Evolutionary conservation across 2,113 vertebrate genomes (phyloP), one percentile per base, ranked within the genome.

Genomic region (Stictonetta naevosa): DNA sequence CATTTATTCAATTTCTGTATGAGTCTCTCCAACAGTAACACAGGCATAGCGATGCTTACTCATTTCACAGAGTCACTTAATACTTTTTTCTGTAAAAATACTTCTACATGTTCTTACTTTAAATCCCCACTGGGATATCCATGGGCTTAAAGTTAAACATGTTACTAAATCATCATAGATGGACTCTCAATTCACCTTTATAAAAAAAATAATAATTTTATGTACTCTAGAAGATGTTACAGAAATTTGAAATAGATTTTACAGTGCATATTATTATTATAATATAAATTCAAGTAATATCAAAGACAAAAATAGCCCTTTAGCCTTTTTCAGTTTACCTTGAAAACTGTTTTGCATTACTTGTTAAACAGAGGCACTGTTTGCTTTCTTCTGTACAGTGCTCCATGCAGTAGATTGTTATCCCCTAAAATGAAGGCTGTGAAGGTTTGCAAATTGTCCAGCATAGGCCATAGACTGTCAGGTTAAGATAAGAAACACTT

Each of bases 1-100:
- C 56, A 92, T 91, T 94, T 92, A 69, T 58, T 85, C 53, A 87
- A 69, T 92, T 92, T 87, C 38, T 75, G 4, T 86, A 17, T 33
- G 40, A 81, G 38, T 62, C 6, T 91, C 44, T 95, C 50, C 52
- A 89, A 29, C 48, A 83, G 58, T 34, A 85, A 44, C 69, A 88
- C 3, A 67, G 9, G 11, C 16, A 80, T 31, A 69, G 8, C 5
- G 69, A 73, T 76, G 44, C 10, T 80, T 75, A 48, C 33, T 82
- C 89, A 36, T 87, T 91, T 90, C 69, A 66, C 48, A 94, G 29
- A 66, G 53, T 58, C 15, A 48, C 12, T 53, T 76, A 68, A 91
- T 76, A 5, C 12, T 72, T 7, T 52, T 75, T 89, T 86, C n/a
- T 66, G 14, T 46, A 72, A 31, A 71, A 88, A 92, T 62, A 28